Evolutionary conservation across 2,113 vertebrate genomes (phyloP).

Genomic region (Romanogobio albipinnatus): DNA sequence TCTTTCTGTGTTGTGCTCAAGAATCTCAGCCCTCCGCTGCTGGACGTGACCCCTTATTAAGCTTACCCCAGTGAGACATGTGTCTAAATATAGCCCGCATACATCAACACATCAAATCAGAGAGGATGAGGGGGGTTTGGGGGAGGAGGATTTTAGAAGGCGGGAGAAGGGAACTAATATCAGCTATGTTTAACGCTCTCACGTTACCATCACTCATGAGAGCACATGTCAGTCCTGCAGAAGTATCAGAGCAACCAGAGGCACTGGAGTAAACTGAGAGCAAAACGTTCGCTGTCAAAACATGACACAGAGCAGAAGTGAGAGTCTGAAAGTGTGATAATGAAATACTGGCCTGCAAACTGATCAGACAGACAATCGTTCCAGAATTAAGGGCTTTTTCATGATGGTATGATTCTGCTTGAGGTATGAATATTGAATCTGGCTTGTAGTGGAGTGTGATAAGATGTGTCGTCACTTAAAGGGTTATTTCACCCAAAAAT

Average conservation of each 20-base stretch:
- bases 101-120: constrained; percentile 47
- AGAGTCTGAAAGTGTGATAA: neutral
- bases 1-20: constrained; percentile 23
- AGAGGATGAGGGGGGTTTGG: constrained; percentile 33
- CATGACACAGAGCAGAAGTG: neutral
- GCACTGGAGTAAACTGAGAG: neutral
- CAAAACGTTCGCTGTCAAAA: neutral
- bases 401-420: neutral
- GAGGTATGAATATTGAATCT: neutral
- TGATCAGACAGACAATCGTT: neutral
- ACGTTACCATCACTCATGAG: constrained; percentile 7
- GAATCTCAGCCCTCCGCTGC: constrained; percentile 39
- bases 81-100: constrained; percentile 51
- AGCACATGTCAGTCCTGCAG: constrained; percentile 4
- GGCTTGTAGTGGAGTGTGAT: neutral
- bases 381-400: neutral
- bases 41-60: constrained; percentile 44
- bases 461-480: neutral
- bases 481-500: too few species aligned
- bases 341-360: neutral
- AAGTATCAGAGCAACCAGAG: constrained; percentile 2
- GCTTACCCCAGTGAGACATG: neutral
- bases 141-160: constrained; percentile 9
- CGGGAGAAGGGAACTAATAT: constrained; percentile 29
- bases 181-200: constrained; percentile 22